Evolutionary conservation across 2,888 invertebrate genomes (phyloP).

Genomic region (Sphecodes monilicornis): DNA sequence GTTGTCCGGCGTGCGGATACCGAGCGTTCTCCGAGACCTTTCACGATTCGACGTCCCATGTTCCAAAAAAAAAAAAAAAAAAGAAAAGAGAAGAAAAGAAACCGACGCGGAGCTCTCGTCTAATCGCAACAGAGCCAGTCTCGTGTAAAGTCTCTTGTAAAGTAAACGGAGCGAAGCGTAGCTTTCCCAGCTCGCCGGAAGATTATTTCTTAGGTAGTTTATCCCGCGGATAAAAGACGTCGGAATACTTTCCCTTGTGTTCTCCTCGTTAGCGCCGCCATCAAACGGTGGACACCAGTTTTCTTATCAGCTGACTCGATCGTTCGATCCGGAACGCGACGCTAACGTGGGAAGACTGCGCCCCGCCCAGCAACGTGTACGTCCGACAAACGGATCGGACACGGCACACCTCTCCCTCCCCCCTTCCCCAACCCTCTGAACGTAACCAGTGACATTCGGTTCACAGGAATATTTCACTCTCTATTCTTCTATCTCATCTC

Average conservation of each 20-base stretch:
- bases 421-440: not conserved
- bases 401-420: not conserved
- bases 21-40: not conserved
- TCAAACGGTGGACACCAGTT: not conserved
- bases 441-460: slow-evolving; percentile 30
- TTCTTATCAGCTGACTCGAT: not conserved
- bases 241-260: slow-evolving; percentile 36
- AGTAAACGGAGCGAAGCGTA: slow-evolving; percentile 19
- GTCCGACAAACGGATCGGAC: slow-evolving; percentile 43
- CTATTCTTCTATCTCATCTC: slow-evolving; percentile 13
- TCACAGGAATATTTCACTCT: slow-evolving; percentile 20
- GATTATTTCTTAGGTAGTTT: slow-evolving; percentile 60
- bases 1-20: not conserved
- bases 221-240: slow-evolving; percentile 34
- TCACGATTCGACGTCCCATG: slow-evolving; percentile 21
- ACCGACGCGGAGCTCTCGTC: slow-evolving; percentile 59
- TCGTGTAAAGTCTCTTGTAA: slow-evolving; percentile 52
- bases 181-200: slow-evolving; percentile 49
- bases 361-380: slow-evolving; percentile 20
- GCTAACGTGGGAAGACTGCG: slow-evolving; percentile 4
- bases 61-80: not conserved
- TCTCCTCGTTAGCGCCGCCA: not conserved
- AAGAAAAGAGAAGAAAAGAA: not conserved
- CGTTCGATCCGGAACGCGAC: not conserved
- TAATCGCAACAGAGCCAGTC: slow-evolving; percentile 69